phyloP scores from a whole-genome alignment of 2,797 vertebrate species.

The Tapera naevia region DNA sequence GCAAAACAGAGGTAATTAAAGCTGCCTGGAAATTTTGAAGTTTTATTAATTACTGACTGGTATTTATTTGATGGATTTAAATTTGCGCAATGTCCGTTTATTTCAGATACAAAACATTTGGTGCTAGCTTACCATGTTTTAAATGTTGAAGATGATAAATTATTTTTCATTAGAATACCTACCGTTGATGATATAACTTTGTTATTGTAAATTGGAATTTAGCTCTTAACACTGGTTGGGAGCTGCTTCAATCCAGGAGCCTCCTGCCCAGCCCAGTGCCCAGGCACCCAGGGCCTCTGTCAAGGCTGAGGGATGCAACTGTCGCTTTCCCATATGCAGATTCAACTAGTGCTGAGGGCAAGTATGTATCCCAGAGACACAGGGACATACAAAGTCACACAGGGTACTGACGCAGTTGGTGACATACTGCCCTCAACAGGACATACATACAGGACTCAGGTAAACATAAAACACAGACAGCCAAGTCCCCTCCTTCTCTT shows the following conservation, averaged over 20 bases:
- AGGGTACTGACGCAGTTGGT: too few relatives aligned
- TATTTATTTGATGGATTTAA: not conserved
- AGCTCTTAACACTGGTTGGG: not conserved
- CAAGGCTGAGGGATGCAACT: not conserved
- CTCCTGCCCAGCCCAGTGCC: not conserved
- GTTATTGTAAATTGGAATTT: not conserved
- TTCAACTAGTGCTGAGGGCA: not conserved
- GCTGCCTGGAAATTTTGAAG: not conserved
- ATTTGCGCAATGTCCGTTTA: not conserved
- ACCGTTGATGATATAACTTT: not conserved
- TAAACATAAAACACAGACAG: not conserved
- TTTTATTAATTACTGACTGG: not conserved
- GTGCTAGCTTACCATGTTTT: not conserved
- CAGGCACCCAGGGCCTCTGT: too few relatives aligned
- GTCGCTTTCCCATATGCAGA: not conserved
- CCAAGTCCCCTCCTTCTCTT: not conserved
- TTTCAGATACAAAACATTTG: not conserved
- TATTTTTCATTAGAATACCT: not conserved
- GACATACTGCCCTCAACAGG: not conserved
- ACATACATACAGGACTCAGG: fast-evolving
- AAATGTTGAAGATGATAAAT: not conserved
- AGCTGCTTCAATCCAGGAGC: not conserved
- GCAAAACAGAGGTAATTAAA: constrained; percentile 81
- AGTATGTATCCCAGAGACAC: not conserved
- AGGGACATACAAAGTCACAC: too few relatives aligned